Evolutionary conservation across 2,797 vertebrate genomes (phyloP), one percentile per base, ranked within the genome.

Genomic region (Macropodus opercularis): DNA sequence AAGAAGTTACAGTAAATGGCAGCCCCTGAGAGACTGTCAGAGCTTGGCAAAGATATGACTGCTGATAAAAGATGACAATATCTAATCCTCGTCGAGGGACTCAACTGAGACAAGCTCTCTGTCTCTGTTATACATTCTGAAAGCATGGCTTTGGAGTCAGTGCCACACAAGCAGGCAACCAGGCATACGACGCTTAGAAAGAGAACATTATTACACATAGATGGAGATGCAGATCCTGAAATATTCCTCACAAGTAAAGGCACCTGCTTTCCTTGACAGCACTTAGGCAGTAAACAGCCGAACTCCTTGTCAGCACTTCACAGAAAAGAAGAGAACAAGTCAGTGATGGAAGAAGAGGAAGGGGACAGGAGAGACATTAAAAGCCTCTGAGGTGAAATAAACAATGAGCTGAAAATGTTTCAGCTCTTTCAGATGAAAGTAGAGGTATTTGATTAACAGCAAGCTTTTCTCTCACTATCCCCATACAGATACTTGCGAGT

Each of bases 11-110:
- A 72, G 75, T 43, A 75, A 81, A 79, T 70, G 69, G 74, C 83
- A 80, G 77, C 41, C 63, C 80, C 69, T 63, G 51, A 71, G 84
- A 85, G 75, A 77, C 67, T 83, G 83, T 64, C 74, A 71, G 60
- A 73, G 71, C 77, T 67, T 63, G 49, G 69, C 69, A 73, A 70
- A 75, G 69, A 79, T 69, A 73, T 56, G 54, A 68, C 49, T 58
- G 65, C 66, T 75, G 84, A 88, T 83, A 85, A 84, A 86, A 85
- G 72, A 83, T 79, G 81, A 84, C 79, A 79, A 76, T 69, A 80
- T 85, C 75, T 81, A 71, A 85, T 84, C 79, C 77, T 72, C 35
- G 39, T 79, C 61, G 35, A 39, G 76, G 72, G 80, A 85, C 75
- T 76, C 41, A 26, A 59, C 61, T 58, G 47, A 77, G 67, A 81